These are phyloP conservation scores for Iguana delicatissima DNA, from an alignment of 2,797 vertebrate species.

Conservation along the genomic window DNA sequence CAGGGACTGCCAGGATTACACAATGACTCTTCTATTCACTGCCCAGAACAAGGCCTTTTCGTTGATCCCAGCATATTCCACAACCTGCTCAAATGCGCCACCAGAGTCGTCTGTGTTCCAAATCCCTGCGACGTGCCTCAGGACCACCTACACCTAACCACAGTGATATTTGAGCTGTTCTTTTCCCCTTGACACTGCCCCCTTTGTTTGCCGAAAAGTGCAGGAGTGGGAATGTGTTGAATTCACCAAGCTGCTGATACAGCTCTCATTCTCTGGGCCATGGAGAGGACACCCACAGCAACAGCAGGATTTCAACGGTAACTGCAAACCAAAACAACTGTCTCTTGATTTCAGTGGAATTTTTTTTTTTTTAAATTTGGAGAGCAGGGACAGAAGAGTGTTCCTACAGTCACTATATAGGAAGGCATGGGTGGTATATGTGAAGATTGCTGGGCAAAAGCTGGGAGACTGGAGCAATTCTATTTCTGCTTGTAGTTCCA, in stretches of 20 bases:
- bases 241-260: conserved; percentile 43
- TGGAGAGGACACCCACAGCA: conserved; percentile 71
- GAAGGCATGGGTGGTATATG: not conserved
- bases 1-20: conserved; percentile 47
- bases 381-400: not conserved
- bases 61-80: conserved; percentile 65
- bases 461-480: rapidly evolving
- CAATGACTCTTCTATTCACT: conserved; percentile 79
- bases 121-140: conserved; percentile 46
- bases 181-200: conserved; percentile 71
- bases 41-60: conserved; percentile 73
- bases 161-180: conserved; percentile 76
- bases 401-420: conserved; percentile 59
- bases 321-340: conserved; percentile 59
- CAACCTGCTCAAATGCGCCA: conserved; percentile 65
- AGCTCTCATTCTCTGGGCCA: conserved; percentile 60
- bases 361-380: too few relatives aligned
- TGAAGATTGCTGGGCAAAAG: not conserved
- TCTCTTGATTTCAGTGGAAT: conserved; percentile 43
- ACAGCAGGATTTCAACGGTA: conserved; percentile 38
- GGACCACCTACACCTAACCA: conserved; percentile 81
- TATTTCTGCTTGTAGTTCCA: not conserved
- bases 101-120: conserved; percentile 65
- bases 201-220: conserved; percentile 80
- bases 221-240: conserved; percentile 70